phyloP scores from a whole-genome alignment of 2,113 vertebrate genomes.

The Ptilorrhoa leucosticta region DNA sequence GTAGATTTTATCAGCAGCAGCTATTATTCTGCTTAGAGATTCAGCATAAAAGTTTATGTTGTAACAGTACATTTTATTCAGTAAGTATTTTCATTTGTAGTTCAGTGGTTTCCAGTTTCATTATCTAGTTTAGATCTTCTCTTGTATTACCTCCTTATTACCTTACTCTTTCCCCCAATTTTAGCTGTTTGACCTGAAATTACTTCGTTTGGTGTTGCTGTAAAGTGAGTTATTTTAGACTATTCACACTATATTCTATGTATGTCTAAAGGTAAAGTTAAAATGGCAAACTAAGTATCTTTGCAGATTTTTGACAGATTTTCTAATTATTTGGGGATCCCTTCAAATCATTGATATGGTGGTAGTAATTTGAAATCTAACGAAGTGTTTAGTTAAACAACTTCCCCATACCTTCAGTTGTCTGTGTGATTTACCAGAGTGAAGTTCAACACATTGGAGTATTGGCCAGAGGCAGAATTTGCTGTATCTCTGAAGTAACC shows the following conservation, averaged over 20 bases:
- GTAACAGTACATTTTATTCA: background rate
- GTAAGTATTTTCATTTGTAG: background rate
- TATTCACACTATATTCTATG: background rate
- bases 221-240: background rate
- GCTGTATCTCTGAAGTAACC: background rate
- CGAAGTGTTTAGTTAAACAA: background rate
- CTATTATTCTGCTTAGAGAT: slow-evolving; percentile 7
- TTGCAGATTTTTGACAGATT: background rate
- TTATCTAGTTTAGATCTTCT: background rate
- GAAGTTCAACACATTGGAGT: background rate
- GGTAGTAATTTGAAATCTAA: background rate
- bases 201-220: background rate
- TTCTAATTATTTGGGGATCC: background rate
- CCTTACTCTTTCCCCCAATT: background rate
- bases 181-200: background rate
- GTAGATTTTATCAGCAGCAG: background rate
- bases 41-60: background rate
- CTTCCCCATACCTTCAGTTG: background rate
- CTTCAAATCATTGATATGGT: background rate
- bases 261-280: background rate
- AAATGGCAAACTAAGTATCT: background rate
- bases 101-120: background rate
- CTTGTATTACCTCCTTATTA: background rate
- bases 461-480: background rate
- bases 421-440: background rate